Conservation (phyloP, 2,113 vertebrate species). For the Epinephelus lanceolatus region DNA sequence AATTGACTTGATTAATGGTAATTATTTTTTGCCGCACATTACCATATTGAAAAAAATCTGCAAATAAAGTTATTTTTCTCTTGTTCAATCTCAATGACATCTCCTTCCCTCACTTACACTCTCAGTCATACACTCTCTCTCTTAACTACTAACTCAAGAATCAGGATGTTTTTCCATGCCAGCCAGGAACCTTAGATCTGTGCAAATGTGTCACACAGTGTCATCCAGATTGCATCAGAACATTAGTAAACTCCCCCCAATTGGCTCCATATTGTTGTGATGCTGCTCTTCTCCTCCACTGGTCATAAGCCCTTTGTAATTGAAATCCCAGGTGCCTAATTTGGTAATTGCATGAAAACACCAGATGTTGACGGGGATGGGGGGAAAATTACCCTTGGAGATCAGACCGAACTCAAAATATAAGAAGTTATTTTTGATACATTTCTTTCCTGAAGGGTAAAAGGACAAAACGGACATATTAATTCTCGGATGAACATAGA, state of each 20-base stretch:
- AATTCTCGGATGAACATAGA: background rate
- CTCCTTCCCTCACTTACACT: background rate
- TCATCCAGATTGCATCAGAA: conserved; percentile 11
- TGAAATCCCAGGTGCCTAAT: conserved; percentile 41
- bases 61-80: background rate
- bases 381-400: conserved; percentile 16
- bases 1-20: background rate
- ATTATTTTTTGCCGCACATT: background rate
- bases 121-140: background rate
- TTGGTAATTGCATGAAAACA: conserved; percentile 45
- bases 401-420: conserved; percentile 18
- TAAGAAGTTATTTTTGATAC: background rate
- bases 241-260: background rate
- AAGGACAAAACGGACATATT: background rate
- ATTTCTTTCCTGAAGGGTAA: background rate
- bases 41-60: background rate
- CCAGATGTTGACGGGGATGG: conserved; percentile 15
- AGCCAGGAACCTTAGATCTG: background rate
- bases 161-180: background rate
- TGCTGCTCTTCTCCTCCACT: conserved; percentile 25
- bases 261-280: conserved; percentile 16
- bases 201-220: conserved; percentile 6
- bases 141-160: background rate
- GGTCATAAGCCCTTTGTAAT: conserved; percentile 26
- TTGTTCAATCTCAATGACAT: background rate